Base-by-base conservation (phyloP, 2,113 vertebrate genomes). In the Gallinago media region DNA sequence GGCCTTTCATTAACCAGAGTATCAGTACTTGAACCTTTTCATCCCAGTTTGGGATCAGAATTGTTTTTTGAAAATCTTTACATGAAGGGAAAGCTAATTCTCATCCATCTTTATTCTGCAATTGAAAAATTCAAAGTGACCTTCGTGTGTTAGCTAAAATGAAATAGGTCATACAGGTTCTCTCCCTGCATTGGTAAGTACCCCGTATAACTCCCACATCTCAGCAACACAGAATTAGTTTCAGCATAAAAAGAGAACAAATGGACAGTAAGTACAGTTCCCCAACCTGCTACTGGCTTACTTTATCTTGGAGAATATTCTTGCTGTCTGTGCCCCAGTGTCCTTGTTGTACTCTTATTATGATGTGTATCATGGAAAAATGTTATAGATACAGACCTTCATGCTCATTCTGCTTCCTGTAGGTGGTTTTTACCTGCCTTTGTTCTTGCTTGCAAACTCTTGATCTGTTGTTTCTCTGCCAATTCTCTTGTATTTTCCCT, bases 391-490 rank as follows among this genome's bases (percentile, higher is more conserved):
- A 16, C 5, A 85, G 77, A 70, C 14, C 11, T 81, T 36, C 18
- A 22, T 0, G 1, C 17, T 87, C 0, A 0, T 82, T 82, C 15
- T 68, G 34, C 34, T 52, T 75, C 19, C 8, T 0, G 0, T 26
- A 19, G 5, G 1, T 71, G 11, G 12, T 38, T 94, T 80, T 49
- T 71, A 29, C 6, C 4, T 0, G 1, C 5, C 26, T 67, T 55
- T 15, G 6, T 65, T 72, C 6, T 11, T 62, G n/a, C 44, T 78
- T 29, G 9, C 14, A 82, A 52, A 23, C 23, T 44, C 23, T 4
- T 2, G 13, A 15, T 71, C 70, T 93, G 38, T 9, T 4, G 44
- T 82, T 93, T 79, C 31, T 54, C 68, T 93, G 12, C 9, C 11
- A 2, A 5, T 62, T 58, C 21, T 58, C 11, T 56, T 86, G 1